A percentile compares a stretch with the other conserved stretches of the same genome.
phyloP scores from a whole-genome alignment of 53 echinoderm and acorn worm species.

The Temnopleurus reevesii region DNA sequence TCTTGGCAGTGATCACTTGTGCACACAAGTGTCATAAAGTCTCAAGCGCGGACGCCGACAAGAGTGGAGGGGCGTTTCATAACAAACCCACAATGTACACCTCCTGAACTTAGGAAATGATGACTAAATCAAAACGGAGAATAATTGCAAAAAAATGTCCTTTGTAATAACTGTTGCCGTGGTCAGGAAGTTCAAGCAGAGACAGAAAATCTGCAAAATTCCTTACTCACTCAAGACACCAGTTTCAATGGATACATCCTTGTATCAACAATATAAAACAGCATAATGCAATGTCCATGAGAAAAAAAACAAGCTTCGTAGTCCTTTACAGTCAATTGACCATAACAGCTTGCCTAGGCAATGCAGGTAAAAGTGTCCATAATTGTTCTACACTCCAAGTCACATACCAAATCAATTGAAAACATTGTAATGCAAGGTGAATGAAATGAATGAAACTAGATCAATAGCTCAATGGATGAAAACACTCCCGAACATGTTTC shows the following conservation, averaged over 20 bases:
- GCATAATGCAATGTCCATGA: background rate
- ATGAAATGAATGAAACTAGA: no score
- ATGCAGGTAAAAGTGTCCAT: background rate
- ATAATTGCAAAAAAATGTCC: background rate
- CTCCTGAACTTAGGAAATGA: background rate
- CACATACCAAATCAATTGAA: background rate
- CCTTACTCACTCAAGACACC: slow-evolving; percentile 23
- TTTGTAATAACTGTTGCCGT: background rate
- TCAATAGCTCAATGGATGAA: no score
- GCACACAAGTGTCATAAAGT: background rate
- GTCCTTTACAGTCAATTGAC: background rate
- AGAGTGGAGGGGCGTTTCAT: background rate
- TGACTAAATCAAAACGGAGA: slow-evolving; percentile 24
- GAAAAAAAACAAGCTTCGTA: background rate
- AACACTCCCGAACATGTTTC: no score
- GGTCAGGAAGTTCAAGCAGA: background rate
- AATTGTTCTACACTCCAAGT: background rate
- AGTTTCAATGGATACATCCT: background rate
- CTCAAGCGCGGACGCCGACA: background rate
- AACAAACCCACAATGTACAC: background rate
- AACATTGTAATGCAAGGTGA: no score
- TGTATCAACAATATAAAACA: background rate
- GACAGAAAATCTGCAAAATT: background rate
- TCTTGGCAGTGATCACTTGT: background rate
- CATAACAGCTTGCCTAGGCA: background rate